Evolutionary conservation across 1,140 invertebrate genomes (phyloP).

Genomic region (Drosophila kepulauana): DNA sequence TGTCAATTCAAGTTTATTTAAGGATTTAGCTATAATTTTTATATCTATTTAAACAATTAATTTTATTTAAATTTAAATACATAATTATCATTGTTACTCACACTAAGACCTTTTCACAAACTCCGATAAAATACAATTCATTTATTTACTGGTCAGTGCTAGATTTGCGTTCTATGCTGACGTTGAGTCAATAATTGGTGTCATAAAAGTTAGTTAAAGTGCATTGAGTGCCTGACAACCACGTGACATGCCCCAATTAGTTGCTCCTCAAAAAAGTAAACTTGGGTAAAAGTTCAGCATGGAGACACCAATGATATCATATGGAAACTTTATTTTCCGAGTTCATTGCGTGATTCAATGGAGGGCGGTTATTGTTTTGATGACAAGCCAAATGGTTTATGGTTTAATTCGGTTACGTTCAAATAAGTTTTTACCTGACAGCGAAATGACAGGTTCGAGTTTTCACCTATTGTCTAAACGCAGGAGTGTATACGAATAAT

Average conservation of each 20-base stretch:
- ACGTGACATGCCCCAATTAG: constrained; percentile 71
- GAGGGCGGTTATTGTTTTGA: constrained; percentile 55
- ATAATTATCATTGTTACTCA: too few relatives aligned
- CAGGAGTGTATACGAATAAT: constrained; percentile 28
- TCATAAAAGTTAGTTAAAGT: constrained; percentile 79
- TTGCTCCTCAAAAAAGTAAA: constrained; percentile 35
- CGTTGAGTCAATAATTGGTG: constrained; percentile 69
- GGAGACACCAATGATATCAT: constrained; percentile 2
- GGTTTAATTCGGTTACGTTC: constrained; percentile 33
- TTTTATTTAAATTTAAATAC: too few relatives aligned
- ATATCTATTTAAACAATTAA: too few relatives aligned
- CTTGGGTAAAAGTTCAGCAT: constrained; percentile 45
- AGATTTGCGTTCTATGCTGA: constrained; percentile 1
- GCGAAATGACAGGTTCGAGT: constrained; percentile 49
- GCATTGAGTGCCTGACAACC: constrained; percentile 64
- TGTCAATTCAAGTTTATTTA: too few relatives aligned
- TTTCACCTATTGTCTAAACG: constrained; percentile 32
- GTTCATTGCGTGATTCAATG: constrained; percentile 47
- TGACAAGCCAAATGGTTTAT: constrained; percentile 76
- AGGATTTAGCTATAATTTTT: too few relatives aligned
- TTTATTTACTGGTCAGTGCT: constrained; percentile 2
- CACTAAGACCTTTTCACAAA: background rate
- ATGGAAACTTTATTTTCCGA: constrained; percentile 50
- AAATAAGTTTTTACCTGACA: constrained; percentile 66
- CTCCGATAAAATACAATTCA: constrained; percentile 13